These are phyloP conservation scores for Microplitis mediator DNA, from an alignment of 1,140 invertebrate genomes.

Conservation along the genomic window DNA sequence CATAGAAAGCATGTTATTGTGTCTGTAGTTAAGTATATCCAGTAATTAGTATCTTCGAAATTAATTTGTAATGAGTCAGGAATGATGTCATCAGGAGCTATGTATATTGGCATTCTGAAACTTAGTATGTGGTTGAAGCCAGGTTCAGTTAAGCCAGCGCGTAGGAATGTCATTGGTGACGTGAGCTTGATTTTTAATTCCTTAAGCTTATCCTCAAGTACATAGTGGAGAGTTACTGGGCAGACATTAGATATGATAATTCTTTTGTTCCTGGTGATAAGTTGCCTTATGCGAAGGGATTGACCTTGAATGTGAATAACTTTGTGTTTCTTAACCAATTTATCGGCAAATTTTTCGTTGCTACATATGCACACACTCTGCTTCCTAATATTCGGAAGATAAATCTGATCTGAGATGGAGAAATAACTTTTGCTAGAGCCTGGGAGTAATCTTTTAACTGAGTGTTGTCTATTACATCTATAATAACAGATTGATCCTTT, in stretches of 20 bases:
- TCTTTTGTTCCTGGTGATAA: neutral
- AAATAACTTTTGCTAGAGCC: neutral
- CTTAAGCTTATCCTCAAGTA: neutral
- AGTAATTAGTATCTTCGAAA: constrained; percentile 23
- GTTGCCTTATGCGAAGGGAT: neutral
- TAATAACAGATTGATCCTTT: constrained; percentile 6
- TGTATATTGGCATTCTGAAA: constrained; percentile 1
- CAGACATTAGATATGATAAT: constrained; percentile 2
- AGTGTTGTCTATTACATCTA: neutral
- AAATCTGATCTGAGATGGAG: neutral
- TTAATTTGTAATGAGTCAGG: neutral
- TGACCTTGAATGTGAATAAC: neutral
- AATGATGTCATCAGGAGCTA: neutral
- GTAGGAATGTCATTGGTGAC: neutral
- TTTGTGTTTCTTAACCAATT: neutral
- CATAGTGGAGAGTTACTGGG: neutral
- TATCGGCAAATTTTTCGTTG: neutral
- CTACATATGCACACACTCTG: neutral
- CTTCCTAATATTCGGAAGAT: neutral
- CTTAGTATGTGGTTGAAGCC: neutral
- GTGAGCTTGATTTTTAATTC: neutral
- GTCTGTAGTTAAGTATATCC: neutral
- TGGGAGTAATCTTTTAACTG: neutral
- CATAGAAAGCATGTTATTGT: constrained; percentile 1
- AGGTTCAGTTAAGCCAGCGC: neutral